Percentiles rank a stretch among this genome's conserved stretches.
Conservation (phyloP, 2,113 vertebrate genomes). For the Dissostichus mawsoni region DNA sequence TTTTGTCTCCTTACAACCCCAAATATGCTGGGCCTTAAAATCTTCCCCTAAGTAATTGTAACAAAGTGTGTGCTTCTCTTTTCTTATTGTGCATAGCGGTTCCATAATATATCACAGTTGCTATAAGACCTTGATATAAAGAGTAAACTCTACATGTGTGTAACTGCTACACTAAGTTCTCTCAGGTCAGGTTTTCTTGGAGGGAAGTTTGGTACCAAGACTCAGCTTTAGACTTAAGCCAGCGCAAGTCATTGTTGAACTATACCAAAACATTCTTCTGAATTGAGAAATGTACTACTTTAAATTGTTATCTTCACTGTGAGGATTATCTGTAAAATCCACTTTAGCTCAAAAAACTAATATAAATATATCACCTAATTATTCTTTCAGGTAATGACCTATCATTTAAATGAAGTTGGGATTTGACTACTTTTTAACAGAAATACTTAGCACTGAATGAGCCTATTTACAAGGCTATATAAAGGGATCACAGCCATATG, state of each 20-base stretch:
- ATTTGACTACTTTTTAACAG: background rate
- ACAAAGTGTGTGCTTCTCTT: background rate
- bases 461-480: slow-evolving; percentile 38
- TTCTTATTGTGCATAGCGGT: background rate
- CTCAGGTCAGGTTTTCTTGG: background rate
- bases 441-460: slow-evolving; percentile 15
- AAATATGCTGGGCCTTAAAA: background rate
- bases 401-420: background rate
- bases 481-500: slow-evolving; percentile 29
- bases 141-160: slow-evolving; percentile 21
- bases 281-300: too few species aligned
- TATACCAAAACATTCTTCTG: background rate
- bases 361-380: background rate
- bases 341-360: too few species aligned
- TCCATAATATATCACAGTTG: slow-evolving; percentile 3
- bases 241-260: background rate
- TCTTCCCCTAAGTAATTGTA: background rate
- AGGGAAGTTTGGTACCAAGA: too few species aligned
- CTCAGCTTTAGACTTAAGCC: background rate
- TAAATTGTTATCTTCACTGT: too few species aligned
- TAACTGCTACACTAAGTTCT: slow-evolving; percentile 11
- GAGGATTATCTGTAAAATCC: too few species aligned
- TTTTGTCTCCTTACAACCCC: slow-evolving; percentile 1
- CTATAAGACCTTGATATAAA: background rate
- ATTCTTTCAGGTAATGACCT: background rate